phyloP scores from a whole-genome alignment of 2,797 vertebrate genomes.

The Acanthornis magna region DNA sequence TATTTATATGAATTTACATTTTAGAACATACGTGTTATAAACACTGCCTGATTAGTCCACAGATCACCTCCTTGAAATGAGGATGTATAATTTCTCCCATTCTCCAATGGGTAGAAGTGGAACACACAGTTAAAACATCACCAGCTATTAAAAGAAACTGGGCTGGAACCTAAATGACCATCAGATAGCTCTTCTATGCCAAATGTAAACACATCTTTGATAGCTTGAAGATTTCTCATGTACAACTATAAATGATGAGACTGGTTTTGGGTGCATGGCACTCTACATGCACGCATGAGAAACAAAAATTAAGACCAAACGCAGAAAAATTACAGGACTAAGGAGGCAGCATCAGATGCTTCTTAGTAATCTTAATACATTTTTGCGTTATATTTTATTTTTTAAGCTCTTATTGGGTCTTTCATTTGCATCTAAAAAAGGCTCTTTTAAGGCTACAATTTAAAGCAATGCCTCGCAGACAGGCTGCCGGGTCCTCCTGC shows the following conservation, averaged over 20 bases:
- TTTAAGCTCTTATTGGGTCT: conserved; percentile 7
- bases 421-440: conserved; percentile 65
- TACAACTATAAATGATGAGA: background rate
- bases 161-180: background rate
- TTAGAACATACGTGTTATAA: conserved; percentile 4
- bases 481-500: conserved; percentile 50
- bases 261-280: background rate
- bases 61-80: conserved; percentile 14
- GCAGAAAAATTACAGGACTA: background rate
- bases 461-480: conserved; percentile 47
- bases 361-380: conserved; percentile 22
- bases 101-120: conserved; percentile 12
- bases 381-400: background rate
- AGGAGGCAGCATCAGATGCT: background rate
- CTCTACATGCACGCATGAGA: background rate
- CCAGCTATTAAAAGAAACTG: conserved; percentile 29
- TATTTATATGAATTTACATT: conserved; percentile 15
- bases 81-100: conserved; percentile 16
- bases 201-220: conserved; percentile 6
- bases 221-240: background rate
- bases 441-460: conserved; percentile 57
- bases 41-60: conserved; percentile 12
- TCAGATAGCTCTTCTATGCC: conserved; percentile 10
- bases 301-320: background rate
- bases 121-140: conserved; percentile 20